These are phyloP conservation scores for Leucania comma DNA, from an alignment of 2,888 invertebrate species.

Conservation along the genomic window DNA sequence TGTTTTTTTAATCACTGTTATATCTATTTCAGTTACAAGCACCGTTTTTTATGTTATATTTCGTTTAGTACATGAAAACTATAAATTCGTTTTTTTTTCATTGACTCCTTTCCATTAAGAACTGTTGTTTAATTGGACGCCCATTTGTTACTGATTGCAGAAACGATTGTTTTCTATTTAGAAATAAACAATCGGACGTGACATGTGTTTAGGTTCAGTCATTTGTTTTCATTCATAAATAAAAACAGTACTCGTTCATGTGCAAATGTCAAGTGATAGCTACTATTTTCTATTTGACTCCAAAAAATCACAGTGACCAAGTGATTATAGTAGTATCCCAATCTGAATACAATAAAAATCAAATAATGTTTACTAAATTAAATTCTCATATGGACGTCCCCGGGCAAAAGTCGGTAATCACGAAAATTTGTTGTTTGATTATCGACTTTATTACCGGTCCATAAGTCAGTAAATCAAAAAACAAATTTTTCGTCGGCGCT, in stretches of 20 bases:
- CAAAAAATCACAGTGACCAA: too few relatives aligned
- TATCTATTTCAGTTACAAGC: neutral
- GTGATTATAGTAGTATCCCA: too few relatives aligned
- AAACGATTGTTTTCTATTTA: constrained; percentile 26
- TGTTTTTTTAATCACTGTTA: neutral
- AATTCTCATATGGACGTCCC: too few relatives aligned
- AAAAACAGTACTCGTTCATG: constrained; percentile 5
- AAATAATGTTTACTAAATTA: neutral
- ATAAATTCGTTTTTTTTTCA: neutral
- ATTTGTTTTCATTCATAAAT: constrained; percentile 37
- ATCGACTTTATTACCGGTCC: too few relatives aligned
- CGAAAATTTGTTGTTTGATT: too few relatives aligned
- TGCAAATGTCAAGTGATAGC: constrained; percentile 2
- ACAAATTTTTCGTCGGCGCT: too few relatives aligned
- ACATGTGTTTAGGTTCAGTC: neutral
- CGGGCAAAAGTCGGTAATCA: too few relatives aligned
- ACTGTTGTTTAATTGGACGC: neutral
- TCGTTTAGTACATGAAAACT: neutral
- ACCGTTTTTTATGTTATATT: too few relatives aligned
- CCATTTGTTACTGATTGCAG: neutral
- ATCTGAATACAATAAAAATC: too few relatives aligned
- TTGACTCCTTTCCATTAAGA: neutral
- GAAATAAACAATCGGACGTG: constrained; percentile 5
- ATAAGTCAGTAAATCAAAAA: too few relatives aligned
- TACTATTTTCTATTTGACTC: neutral